These are phyloP conservation scores for Nycticryphes semicollaris DNA, from an alignment of 2,113 vertebrate genomes.

Conservation along the genomic window DNA sequence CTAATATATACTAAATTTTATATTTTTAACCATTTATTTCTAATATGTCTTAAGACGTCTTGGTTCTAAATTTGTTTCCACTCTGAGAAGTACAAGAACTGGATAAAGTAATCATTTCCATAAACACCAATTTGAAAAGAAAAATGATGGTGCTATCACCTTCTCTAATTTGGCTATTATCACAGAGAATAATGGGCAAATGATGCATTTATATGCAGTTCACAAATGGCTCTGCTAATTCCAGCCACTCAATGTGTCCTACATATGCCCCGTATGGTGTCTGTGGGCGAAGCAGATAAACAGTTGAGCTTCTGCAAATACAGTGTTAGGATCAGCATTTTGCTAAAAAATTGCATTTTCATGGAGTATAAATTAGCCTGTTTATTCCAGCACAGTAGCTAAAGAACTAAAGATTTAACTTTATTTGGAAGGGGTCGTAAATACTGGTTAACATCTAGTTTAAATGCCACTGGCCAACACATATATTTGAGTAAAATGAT, in stretches of 20 bases:
- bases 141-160: not conserved
- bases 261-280: slow-evolving; percentile 35
- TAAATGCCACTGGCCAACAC: not conserved
- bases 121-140: not conserved
- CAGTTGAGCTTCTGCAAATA: not conserved
- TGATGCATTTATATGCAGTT: slow-evolving; percentile 29
- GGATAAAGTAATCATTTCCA: not conserved
- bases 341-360: slow-evolving; percentile 25
- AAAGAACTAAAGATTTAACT: not conserved
- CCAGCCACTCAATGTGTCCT: slow-evolving; percentile 26
- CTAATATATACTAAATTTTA: not conserved
- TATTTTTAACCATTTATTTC: not conserved
- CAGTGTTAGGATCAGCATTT: slow-evolving; percentile 34
- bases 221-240: slow-evolving; percentile 42
- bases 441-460: not conserved
- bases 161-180: slow-evolving; percentile 30
- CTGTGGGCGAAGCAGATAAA: slow-evolving; percentile 35
- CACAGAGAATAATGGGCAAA: slow-evolving; percentile 23
- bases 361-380: not conserved
- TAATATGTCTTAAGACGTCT: not conserved
- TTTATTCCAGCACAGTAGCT: slow-evolving; percentile 10
- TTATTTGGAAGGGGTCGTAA: not conserved
- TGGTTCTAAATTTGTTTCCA: not conserved
- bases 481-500: not conserved
- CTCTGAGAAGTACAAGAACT: not conserved